A percentile compares a stretch with the other conserved stretches of the same genome.
Evolutionary conservation across 2,113 vertebrate species (phyloP).

Genomic region (Amblyornis subalaris): DNA sequence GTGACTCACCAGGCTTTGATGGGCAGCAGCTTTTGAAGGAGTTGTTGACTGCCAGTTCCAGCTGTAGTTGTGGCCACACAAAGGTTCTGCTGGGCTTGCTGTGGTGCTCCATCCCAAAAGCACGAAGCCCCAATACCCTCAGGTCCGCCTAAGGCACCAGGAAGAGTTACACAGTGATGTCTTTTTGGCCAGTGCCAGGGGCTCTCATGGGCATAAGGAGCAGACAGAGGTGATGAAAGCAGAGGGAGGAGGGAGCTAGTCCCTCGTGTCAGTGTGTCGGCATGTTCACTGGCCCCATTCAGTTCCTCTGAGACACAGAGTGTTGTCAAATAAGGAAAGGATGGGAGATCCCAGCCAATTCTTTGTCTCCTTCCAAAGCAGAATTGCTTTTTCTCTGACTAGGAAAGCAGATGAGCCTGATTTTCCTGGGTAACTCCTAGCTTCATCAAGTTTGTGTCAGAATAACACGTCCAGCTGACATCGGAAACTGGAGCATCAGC

Average conservation of each 20-base stretch:
- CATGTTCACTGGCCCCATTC: background rate
- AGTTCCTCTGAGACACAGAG: background rate
- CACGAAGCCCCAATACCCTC: background rate
- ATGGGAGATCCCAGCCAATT: no score
- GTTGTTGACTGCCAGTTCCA: background rate
- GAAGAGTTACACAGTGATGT: background rate
- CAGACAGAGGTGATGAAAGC: background rate
- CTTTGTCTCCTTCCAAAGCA: background rate
- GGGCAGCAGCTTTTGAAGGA: background rate
- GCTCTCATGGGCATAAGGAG: background rate
- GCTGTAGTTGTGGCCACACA: fast-evolving
- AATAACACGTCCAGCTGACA: background rate
- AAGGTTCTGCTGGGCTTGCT: background rate
- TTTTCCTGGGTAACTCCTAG: background rate
- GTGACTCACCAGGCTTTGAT: background rate
- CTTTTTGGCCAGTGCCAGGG: background rate
- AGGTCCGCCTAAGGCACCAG: background rate
- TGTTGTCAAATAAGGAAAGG: background rate
- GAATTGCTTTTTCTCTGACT: background rate
- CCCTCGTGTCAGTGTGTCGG: background rate
- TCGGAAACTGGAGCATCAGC: background rate
- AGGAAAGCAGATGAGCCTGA: background rate
- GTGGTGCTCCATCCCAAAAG: background rate
- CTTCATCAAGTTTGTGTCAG: background rate
- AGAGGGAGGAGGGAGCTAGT: background rate